Percentiles rank a stretch among this genome's conserved stretches.
Evolutionary conservation across 2,797 vertebrate genomes (phyloP).

Genomic region (Podarcis lilfordi): DNA sequence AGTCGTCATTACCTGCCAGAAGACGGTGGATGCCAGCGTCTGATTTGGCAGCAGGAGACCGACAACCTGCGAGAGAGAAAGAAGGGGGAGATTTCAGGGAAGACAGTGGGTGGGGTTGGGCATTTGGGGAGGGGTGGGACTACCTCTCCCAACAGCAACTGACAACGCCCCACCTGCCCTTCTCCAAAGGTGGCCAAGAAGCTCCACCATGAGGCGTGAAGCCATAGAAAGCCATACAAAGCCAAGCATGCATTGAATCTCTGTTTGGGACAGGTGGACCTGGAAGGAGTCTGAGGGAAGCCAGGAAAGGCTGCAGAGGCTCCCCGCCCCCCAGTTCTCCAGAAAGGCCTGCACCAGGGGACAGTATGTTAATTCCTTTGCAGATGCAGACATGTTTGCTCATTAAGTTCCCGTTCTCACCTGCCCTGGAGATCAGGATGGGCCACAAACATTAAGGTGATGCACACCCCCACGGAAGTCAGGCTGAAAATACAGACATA

Average conservation of each 20-base stretch:
- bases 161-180: background rate
- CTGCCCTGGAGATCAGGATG: background rate
- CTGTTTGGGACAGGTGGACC: background rate
- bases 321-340: background rate
- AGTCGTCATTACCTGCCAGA: slow-evolving; percentile 89
- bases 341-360: background rate
- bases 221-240: background rate
- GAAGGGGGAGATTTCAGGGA: background rate
- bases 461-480: too few species aligned
- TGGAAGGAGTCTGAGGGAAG: background rate
- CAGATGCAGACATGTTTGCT: background rate
- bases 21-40: slow-evolving; percentile 89
- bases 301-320: background rate
- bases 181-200: background rate
- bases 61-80: slow-evolving; percentile 83
- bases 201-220: background rate
- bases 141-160: too few species aligned
- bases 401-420: background rate
- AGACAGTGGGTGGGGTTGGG: background rate
- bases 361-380: background rate
- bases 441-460: background rate
- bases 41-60: slow-evolving; percentile 95
- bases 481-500: too few species aligned
- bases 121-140: background rate
- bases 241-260: background rate